A percentile compares a stretch with the other conserved stretches of the same genome.
These are phyloP conservation scores for Otocyon megalotis DNA, from an alignment of 2,113 vertebrate genomes.

Conservation along the genomic window DNA sequence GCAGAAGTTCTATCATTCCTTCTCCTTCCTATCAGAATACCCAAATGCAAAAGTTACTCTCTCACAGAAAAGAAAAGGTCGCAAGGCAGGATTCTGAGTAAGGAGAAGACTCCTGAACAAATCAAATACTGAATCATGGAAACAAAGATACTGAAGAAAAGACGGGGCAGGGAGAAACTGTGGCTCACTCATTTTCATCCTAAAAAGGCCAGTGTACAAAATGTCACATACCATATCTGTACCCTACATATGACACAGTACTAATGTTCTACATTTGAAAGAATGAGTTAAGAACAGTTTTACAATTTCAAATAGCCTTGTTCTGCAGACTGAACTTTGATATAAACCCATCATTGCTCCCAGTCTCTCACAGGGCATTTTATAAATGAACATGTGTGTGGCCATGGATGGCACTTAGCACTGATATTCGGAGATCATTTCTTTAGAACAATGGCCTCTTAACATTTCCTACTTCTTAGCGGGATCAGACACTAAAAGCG, in stretches of 20 bases:
- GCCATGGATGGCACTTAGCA: slow-evolving; percentile 20
- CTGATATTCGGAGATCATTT: neutral
- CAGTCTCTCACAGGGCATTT: neutral
- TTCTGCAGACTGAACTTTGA: neutral
- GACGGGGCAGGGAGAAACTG: neutral
- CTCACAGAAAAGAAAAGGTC: neutral
- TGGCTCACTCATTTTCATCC: neutral
- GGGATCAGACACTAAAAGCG: slow-evolving; percentile 54
- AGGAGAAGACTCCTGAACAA: slow-evolving; percentile 33
- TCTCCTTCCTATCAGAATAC: neutral
- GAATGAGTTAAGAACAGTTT: neutral
- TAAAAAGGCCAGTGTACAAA: slow-evolving; percentile 7
- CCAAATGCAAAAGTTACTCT: slow-evolving; percentile 29
- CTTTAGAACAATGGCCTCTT: slow-evolving; percentile 65
- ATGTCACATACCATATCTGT: neutral
- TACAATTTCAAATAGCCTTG: slow-evolving; percentile 7
- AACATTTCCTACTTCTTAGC: slow-evolving; percentile 66
- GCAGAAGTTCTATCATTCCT: neutral
- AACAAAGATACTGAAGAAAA: slow-evolving; percentile 27
- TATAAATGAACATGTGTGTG: slow-evolving; percentile 7
- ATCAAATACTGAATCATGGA: slow-evolving; percentile 22
- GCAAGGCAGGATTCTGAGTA: slow-evolving; percentile 31
- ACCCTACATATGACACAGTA: neutral
- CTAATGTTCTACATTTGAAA: neutral
- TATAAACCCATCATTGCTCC: neutral